phyloP scores from a whole-genome alignment of 2,113 vertebrate species.

The Pagrus major region DNA sequence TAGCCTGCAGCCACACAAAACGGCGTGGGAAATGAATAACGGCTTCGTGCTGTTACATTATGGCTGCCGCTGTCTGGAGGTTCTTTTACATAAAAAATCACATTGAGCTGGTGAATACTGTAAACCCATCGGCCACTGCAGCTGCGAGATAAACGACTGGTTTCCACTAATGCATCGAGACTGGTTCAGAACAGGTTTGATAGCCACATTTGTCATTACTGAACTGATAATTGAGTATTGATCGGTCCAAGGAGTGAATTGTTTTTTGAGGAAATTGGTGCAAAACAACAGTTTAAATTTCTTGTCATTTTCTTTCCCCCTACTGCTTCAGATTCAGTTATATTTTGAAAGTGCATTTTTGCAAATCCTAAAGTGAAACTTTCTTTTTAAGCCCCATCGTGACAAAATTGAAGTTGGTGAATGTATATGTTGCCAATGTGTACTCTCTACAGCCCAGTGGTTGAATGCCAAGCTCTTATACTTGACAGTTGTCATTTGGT shows the following conservation, averaged over 20 bases:
- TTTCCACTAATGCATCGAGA: constrained; percentile 29
- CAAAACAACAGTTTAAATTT: constrained; percentile 49
- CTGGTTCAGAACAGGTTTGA: constrained; percentile 29
- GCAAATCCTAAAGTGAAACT: not conserved
- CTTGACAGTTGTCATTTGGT: not conserved
- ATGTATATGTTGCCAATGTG: constrained; percentile 64
- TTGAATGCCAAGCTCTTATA: constrained; percentile 44
- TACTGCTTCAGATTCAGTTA: not conserved
- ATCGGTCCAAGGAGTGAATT: not conserved
- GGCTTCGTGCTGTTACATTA: constrained; percentile 23
- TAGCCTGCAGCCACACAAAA: constrained; percentile 5
- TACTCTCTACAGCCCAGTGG: constrained; percentile 35
- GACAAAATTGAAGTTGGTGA: constrained; percentile 52
- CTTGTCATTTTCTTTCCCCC: not conserved
- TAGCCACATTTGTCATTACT: not conserved
- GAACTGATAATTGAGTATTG: not conserved
- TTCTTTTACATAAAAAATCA: constrained; percentile 7
- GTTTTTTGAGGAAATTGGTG: constrained; percentile 35
- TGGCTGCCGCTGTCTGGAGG: not conserved
- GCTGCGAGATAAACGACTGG: constrained; percentile 6
- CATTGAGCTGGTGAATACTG: constrained; percentile 24
- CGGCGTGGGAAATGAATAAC: constrained; percentile 1
- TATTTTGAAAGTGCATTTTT: not conserved
- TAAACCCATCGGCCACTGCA: not conserved
- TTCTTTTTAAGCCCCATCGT: constrained; percentile 14